Percentiles rank a stretch among this genome's conserved stretches.
Evolutionary conservation across 1,140 invertebrate species (phyloP).

Genomic region (Archivesica marissinica): DNA sequence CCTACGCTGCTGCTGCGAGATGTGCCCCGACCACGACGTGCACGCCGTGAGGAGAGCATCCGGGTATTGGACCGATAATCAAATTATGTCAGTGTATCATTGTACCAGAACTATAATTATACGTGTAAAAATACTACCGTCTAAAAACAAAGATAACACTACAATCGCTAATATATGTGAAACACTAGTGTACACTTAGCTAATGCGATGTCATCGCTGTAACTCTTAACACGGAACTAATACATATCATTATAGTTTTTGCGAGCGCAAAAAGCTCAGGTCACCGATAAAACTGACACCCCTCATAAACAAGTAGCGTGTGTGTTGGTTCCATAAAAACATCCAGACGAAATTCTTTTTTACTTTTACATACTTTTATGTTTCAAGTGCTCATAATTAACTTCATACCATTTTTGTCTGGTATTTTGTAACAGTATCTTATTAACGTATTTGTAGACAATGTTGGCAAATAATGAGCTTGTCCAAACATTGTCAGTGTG

Average conservation of each 20-base stretch:
- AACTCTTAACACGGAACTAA: background rate
- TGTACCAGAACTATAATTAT: too few relatives aligned
- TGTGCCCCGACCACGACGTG: too few relatives aligned
- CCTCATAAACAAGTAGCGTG: conserved; percentile 6
- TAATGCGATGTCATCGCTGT: too few relatives aligned
- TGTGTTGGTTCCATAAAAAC: conserved; percentile 3
- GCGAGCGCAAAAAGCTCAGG: background rate
- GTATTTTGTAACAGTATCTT: conserved; percentile 5
- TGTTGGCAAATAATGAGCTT: conserved; percentile 13
- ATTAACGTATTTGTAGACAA: conserved; percentile 2
- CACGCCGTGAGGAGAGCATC: too few relatives aligned
- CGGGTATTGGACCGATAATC: too few relatives aligned
- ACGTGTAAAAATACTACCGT: too few relatives aligned
- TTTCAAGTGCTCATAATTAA: conserved; percentile 7
- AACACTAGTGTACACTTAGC: too few relatives aligned
- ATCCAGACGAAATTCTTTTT: background rate
- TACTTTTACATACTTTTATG: conserved; percentile 1
- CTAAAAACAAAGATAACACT: too few relatives aligned
- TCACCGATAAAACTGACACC: conserved; percentile 1
- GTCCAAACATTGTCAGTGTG: conserved; percentile 14
- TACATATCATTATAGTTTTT: conserved; percentile 13
- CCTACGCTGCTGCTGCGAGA: too few relatives aligned
- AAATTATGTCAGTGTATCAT: too few relatives aligned
- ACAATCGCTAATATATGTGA: too few relatives aligned
- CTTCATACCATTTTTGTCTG: background rate